Conservation (phyloP, 1,140 invertebrate genomes). For the Tetragonula clypearis region DNA sequence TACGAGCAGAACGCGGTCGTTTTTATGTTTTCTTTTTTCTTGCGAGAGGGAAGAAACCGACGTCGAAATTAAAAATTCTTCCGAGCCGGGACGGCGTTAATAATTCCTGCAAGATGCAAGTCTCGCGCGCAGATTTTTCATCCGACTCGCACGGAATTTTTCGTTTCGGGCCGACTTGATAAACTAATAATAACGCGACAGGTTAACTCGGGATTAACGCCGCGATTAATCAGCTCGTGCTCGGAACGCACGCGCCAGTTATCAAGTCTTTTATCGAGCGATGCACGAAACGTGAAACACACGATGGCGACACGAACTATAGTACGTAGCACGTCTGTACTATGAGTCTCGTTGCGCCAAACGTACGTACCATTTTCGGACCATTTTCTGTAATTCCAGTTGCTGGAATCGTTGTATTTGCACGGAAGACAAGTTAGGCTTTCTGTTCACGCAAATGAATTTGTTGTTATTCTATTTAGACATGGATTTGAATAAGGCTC, state of each 20-base stretch:
- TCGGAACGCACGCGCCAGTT: slow-evolving; percentile 49
- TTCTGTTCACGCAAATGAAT: too few species aligned
- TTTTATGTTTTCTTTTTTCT: neutral
- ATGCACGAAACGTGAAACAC: neutral
- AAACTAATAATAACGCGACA: slow-evolving; percentile 36
- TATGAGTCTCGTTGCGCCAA: neutral
- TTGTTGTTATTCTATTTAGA: too few species aligned
- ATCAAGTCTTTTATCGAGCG: slow-evolving; percentile 27
- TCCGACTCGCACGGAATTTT: slow-evolving; percentile 15
- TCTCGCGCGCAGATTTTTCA: slow-evolving; percentile 6
- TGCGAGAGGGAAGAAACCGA: neutral
- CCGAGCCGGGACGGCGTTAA: neutral
- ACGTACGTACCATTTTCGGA: neutral
- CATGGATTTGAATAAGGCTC: too few species aligned
- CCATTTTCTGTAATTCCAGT: neutral
- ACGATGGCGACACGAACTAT: neutral
- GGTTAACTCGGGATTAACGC: slow-evolving; percentile 57
- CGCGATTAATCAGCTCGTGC: slow-evolving; percentile 57
- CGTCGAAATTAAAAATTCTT: slow-evolving; percentile 19
- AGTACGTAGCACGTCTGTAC: too few species aligned
- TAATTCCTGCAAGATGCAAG: slow-evolving; percentile 1
- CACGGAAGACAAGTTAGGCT: too few species aligned
- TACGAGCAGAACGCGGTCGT: neutral
- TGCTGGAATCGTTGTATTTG: too few species aligned
- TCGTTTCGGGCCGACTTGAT: slow-evolving; percentile 21